phyloP scores from a whole-genome alignment of 2,888 invertebrate genomes.

The Ceriagrion tenellum region DNA sequence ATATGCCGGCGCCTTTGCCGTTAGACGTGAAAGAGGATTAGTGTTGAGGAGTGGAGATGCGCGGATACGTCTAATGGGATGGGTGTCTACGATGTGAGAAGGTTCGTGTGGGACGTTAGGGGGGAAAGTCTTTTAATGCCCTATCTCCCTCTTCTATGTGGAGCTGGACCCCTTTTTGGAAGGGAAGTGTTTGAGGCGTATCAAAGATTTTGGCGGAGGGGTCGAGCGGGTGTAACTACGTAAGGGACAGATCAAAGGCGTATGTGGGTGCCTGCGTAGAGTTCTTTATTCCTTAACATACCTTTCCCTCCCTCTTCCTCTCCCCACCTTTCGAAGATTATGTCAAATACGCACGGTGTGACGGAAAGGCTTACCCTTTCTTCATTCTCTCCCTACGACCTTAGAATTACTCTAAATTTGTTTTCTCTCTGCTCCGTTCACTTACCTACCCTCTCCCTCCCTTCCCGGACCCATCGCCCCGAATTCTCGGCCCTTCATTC shows the following conservation, averaged over 20 bases:
- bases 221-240: not conserved
- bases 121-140: not conserved
- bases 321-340: not conserved
- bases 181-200: not conserved
- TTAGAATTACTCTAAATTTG: not conserved
- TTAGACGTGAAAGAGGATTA: constrained; percentile 45
- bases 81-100: not conserved
- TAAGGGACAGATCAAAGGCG: constrained; percentile 2
- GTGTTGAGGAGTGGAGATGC: not conserved
- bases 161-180: not conserved
- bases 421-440: not conserved
- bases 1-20: not conserved
- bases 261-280: not conserved
- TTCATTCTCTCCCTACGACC: not conserved
- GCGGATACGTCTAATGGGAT: not conserved
- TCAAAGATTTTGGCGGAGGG: not conserved
- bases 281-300: not conserved
- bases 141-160: not conserved
- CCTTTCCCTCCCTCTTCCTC: not conserved
- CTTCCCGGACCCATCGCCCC: not conserved
- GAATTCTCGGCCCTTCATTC: not conserved
- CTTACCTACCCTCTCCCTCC: not conserved
- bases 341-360: not conserved
- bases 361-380: not conserved
- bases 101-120: not conserved